Conservation (phyloP, 2,888 invertebrate species). For the Dicycla oo region DNA sequence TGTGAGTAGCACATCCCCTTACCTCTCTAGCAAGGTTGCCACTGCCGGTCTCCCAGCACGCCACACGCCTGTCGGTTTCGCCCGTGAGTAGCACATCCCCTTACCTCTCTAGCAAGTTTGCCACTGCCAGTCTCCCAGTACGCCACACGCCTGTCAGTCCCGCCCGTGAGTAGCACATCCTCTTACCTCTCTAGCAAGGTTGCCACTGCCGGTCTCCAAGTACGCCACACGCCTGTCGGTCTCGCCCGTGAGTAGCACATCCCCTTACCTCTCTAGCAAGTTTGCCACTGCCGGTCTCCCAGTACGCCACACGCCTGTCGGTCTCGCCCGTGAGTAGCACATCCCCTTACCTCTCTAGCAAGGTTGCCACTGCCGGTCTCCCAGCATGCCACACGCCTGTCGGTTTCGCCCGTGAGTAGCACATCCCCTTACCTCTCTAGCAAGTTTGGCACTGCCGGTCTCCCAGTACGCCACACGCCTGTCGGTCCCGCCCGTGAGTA, state of each 20-base stretch:
- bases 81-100: constrained; percentile 92
- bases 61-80: constrained; percentile 96
- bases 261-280: constrained; percentile 92
- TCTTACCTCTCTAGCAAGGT: constrained; percentile 93
- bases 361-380: constrained; percentile 96
- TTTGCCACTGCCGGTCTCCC: constrained; percentile 96
- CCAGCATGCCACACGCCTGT: constrained; percentile 97
- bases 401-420: constrained; percentile 95
- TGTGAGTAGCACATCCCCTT: constrained; percentile 90
- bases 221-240: constrained; percentile 96
- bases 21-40: constrained; percentile 95
- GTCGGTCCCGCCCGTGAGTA: constrained; percentile 96
- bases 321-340: constrained; percentile 95
- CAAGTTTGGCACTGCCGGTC: constrained; percentile 94
- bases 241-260: constrained; percentile 93
- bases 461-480: constrained; percentile 97
- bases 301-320: constrained; percentile 96
- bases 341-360: constrained; percentile 92
- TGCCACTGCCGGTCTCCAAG: constrained; percentile 97
- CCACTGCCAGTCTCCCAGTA: constrained; percentile 98
- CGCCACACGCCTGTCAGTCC: constrained; percentile 95
- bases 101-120: constrained; percentile 93
- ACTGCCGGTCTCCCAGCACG: constrained; percentile 97
- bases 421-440: constrained; percentile 91
- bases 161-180: constrained; percentile 92